These are phyloP conservation scores for Oxyruncus cristatus DNA, from an alignment of 2,113 vertebrate species.

Conservation along the genomic window DNA sequence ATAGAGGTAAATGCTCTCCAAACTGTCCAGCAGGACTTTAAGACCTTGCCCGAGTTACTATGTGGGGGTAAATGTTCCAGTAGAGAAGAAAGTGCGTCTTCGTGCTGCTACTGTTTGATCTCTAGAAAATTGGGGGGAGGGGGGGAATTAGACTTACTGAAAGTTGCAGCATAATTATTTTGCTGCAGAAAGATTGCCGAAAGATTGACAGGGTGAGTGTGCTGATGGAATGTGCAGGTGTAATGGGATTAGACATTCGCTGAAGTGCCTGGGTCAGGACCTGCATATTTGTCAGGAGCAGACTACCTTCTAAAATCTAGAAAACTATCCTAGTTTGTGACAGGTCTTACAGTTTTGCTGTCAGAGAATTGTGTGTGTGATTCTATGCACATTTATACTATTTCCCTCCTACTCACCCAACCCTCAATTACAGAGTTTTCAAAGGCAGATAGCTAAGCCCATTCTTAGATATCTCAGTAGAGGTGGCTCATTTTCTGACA, in stretches of 20 bases:
- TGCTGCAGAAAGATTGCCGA: background rate
- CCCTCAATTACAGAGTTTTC: background rate
- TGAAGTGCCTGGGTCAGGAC: background rate
- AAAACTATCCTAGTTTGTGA: background rate
- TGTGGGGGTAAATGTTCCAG: slow-evolving; percentile 17
- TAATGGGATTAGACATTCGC: background rate
- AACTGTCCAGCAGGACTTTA: slow-evolving; percentile 35
- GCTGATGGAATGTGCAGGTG: slow-evolving; percentile 6
- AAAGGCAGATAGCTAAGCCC: background rate
- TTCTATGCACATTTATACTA: background rate
- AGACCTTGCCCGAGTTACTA: slow-evolving; percentile 28
- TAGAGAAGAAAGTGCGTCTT: background rate
- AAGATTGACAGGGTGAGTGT: background rate
- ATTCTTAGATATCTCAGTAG: background rate
- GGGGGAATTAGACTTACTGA: background rate
- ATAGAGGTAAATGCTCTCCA: slow-evolving; percentile 30
- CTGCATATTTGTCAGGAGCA: background rate
- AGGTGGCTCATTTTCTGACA: background rate
- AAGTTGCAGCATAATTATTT: slow-evolving; percentile 4
- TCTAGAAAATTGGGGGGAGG: background rate
- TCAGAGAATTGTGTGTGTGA: background rate
- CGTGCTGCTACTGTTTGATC: background rate
- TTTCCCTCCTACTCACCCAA: background rate
- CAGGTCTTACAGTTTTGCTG: background rate
- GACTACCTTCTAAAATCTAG: background rate